Conservation (phyloP, 1,140 invertebrate species). For the Zaprionus ghesquierei region DNA sequence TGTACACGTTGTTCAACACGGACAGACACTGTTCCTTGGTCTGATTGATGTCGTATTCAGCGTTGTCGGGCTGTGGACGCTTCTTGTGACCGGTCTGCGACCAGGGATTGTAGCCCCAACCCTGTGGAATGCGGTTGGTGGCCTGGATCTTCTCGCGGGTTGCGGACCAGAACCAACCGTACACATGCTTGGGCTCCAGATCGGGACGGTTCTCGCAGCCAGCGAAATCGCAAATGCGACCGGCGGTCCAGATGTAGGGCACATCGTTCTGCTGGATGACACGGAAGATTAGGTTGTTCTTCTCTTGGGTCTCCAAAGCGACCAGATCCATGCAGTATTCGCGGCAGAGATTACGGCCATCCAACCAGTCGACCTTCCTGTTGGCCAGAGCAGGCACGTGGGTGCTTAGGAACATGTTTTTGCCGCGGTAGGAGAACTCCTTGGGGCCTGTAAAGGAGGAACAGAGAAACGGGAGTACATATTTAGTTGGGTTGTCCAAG, state of each 20-base stretch:
- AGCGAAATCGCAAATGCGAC: slow-evolving; percentile 95
- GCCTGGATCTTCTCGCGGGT: slow-evolving; percentile 94
- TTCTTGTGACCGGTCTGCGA: slow-evolving; percentile 95
- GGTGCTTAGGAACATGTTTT: slow-evolving; percentile 94
- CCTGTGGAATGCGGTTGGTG: slow-evolving; percentile 88
- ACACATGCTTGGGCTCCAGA: slow-evolving; percentile 92
- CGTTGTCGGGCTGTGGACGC: slow-evolving; percentile 93
- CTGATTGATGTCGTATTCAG: slow-evolving; percentile 95
- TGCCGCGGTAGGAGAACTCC: slow-evolving; percentile 92
- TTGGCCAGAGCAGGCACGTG: slow-evolving; percentile 90
- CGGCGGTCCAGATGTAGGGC: slow-evolving; percentile 96
- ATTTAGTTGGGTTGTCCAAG: neutral
- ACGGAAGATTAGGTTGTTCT: slow-evolving; percentile 94
- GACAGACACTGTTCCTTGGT: slow-evolving; percentile 93
- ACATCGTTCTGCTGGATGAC: slow-evolving; percentile 93
- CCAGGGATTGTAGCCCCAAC: slow-evolving; percentile 91
- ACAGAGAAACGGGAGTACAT: neutral
- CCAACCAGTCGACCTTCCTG: slow-evolving; percentile 93
- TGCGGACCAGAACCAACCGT: slow-evolving; percentile 96
- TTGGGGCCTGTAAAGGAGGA: slow-evolving; percentile 88
- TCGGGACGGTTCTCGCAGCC: slow-evolving; percentile 93
- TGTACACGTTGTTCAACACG: slow-evolving; percentile 95
- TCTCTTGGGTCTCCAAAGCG: slow-evolving; percentile 93
- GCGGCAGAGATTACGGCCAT: slow-evolving; percentile 93
- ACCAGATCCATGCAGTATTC: slow-evolving; percentile 97